Conservation (phyloP, 2,113 vertebrate species). For the Antechinus stuartii region DNA sequence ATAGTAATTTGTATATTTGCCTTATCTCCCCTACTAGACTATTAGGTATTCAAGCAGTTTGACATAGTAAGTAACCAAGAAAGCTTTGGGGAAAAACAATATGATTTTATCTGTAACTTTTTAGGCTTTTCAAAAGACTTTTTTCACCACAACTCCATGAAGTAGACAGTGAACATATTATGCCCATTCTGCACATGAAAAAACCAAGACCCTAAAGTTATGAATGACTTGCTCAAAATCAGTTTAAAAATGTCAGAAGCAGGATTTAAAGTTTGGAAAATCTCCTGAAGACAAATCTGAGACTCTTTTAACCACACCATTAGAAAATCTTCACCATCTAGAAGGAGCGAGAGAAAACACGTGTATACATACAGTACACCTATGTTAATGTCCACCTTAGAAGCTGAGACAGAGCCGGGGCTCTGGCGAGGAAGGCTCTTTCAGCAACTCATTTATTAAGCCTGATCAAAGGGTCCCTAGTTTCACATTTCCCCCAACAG, state of each 20-base stretch:
- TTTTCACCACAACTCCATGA: neutral
- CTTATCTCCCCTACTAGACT: neutral
- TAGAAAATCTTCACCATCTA: neutral
- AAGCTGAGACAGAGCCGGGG: neutral
- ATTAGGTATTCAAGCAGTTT: neutral
- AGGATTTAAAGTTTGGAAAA: neutral
- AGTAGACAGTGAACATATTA: neutral
- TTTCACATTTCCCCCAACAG: neutral
- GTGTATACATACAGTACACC: neutral
- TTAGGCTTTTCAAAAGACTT: neutral
- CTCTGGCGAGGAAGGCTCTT: neutral
- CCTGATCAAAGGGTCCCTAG: neutral
- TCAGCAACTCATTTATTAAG: neutral
- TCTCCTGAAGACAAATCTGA: neutral
- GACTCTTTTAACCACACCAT: neutral
- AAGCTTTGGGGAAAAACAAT: neutral
- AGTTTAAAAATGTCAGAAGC: neutral
- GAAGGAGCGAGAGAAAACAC: neutral
- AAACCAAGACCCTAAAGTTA: neutral
- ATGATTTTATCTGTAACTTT: neutral
- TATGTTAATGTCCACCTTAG: neutral
- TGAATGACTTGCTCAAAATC: neutral
- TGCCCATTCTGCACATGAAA: neutral
- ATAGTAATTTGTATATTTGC: neutral
- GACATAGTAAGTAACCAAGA: neutral